Base-by-base conservation (phyloP, 1,140 invertebrate species). In the Sitophilus oryzae region DNA sequence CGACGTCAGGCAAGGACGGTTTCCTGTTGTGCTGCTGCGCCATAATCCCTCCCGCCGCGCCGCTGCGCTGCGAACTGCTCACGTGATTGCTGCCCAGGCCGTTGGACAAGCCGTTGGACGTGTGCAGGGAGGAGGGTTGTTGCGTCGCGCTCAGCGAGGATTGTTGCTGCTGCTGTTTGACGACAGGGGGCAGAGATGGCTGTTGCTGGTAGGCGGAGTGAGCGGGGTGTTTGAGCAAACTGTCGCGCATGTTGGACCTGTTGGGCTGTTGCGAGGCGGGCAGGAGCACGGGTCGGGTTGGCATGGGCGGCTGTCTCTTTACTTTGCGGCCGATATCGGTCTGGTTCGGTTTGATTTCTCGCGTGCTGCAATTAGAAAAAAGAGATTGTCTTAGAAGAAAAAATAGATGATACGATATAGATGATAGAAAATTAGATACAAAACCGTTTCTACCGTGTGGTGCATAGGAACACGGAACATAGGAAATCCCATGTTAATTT, bases 331-430 rank as follows among this genome's bases (percentile, higher is more conserved):
- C 88, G 65, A 92, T 89, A 73, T 90, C 86, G 60, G 85, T 85
- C 67, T 88, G 86, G 73, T 89, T 90, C 56, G 87, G 80, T 77
- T 94, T 93, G 65, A 95, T 93, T 67, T 91, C 90, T 69, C 90
- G 84, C 63, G 91, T 90, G 74, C 89, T 91, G 76, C 21, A 79
- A 80, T 36, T 16, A 5, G 16, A 41, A 22, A 23, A n/a, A n/a
- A n/a, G n/a, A n/a, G n/a, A n/a, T n/a, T n/a, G n/a, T n/a, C n/a
- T n/a, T n/a, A n/a, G n/a, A n/a, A n/a, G n/a, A n/a, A n/a, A n/a
- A n/a, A n/a, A n/a, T n/a, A n/a, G n/a, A n/a, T n/a, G n/a, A n/a
- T n/a, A n/a, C n/a, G n/a, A n/a, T n/a, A n/a, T n/a, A n/a, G n/a
- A n/a, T n/a, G n/a, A n/a, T n/a, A n/a, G n/a, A n/a, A n/a, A n/a